Evolutionary conservation across 1,140 invertebrate genomes (phyloP), one percentile per base, ranked within the genome.

Genomic region (Ladona fulva): DNA sequence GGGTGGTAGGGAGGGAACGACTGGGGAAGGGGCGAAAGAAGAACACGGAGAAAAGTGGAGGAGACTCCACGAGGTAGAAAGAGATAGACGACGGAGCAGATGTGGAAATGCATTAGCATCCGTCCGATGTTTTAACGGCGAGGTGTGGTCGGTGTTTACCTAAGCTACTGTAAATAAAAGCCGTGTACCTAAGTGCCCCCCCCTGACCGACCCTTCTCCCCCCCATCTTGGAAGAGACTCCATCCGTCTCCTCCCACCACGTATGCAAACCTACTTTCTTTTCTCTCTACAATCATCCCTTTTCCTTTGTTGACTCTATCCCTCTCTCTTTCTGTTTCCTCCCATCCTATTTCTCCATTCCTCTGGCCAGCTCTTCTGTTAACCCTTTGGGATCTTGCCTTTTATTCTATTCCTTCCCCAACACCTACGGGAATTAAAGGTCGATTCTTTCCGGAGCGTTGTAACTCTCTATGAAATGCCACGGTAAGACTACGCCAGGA

Each of bases 141-240:
- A 66, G 52, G 52, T 66, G 52, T 66, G 52, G 52, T 22, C 52
- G 52, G 16, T 66, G 52, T 66, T 66, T 66, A 66, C 52, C 52
- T 66, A 66, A 66, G 52, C 52, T 66, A 66, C 52, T 66, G 52
- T 66, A 66, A 66, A 66, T 66, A 66, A 66, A 66, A 66, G 52
- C 52, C 52, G 52, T 66, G 52, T 66, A 66, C 52, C 52, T 66
- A 66, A 66, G 52, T 66, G 52, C 52, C 3, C 12, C 52, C 52
- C 52, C 14, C 52, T 66, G 52, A 16, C 52, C 52, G 14, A 3
- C 52, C 52, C 14, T 22, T 66, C 52, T 66, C 12, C 12, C 14
- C 52, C n/a, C 52, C 52, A 12, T 22, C 52, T 66, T 66, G 52
- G n/a, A 66, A 1, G 52, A 66, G 52, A 12, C 52, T 5, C n/a